Evolutionary conservation across 2,888 invertebrate genomes (phyloP).

Genomic region (Rotaria socialis): DNA sequence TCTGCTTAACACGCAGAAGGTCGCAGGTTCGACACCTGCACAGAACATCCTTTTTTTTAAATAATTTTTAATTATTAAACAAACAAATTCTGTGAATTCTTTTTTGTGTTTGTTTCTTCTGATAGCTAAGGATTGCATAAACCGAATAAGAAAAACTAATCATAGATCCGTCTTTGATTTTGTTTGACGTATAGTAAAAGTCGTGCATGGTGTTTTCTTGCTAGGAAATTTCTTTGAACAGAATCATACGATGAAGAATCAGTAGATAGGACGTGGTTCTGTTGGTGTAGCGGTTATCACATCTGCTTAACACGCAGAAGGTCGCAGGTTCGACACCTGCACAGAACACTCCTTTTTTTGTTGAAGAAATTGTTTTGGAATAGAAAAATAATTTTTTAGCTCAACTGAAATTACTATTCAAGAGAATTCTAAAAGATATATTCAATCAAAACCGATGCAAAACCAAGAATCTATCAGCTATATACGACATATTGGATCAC

Average conservation of each 20-base stretch:
- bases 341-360: background rate
- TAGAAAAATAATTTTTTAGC: background rate
- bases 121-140: too few relatives aligned
- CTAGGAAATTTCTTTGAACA: background rate
- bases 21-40: conserved; percentile 25
- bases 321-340: conserved; percentile 32
- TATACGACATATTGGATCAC: background rate
- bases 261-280: background rate
- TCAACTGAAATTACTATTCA: background rate
- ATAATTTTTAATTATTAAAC: too few relatives aligned
- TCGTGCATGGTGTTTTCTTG: too few relatives aligned
- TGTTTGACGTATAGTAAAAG: too few relatives aligned
- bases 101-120: too few relatives aligned
- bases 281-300: conserved; percentile 32
- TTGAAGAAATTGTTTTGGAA: background rate
- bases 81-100: too few relatives aligned
- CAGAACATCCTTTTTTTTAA: background rate
- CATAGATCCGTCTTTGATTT: too few relatives aligned
- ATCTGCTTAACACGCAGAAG: conserved; percentile 32
- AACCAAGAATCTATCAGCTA: background rate
- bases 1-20: conserved; percentile 25
- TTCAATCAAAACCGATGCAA: background rate
- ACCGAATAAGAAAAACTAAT: too few relatives aligned
- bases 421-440: background rate
- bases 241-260: background rate